Base-by-base conservation (phyloP, 2,797 vertebrate species). In the Helarctos malayanus region DNA sequence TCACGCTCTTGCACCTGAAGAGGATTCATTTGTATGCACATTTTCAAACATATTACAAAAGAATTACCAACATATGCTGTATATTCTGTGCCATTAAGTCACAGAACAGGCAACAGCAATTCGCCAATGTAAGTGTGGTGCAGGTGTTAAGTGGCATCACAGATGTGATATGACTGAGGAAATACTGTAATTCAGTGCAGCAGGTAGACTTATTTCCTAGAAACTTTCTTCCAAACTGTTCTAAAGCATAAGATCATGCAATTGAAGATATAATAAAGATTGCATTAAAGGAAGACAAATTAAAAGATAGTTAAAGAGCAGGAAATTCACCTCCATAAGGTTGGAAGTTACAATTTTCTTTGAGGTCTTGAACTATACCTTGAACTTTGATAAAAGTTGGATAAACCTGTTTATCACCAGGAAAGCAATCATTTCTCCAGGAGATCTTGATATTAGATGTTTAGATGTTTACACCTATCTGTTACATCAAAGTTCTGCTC, bases 51-150 rank as follows among this genome's bases (percentile, higher is more conserved):
- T 94, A 97, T 97, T 97, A 97, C 96, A 94, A 95, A 95, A 96
- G 95, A 97, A 98, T 98, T 98, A 59, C 96, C 96, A 97, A 94
- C 98, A 98, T 98, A 97, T 97, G 97, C 81, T 98, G 69, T 85
- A 76, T 96, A 95, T 97, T 97, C 95, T 92, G 59, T 84, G 85
- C 96, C 83, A 90, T 95, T 95, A 92, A 97, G 95, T 95, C 96
- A 96, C 71, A 75, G 83, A 94, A 63, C 56, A 96, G 95, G 88
- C 93, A 91, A 32, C 87, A 59, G 81, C 84, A 91, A 96, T 95
- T 97, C 80, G 49, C 78, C 83, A 71, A 3, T 80, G 0, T 88
- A 80, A 93, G 87, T 89, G 61, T 86, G 93, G 59, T 93, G 56
- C 97, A 97, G 98, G 97, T 97, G 97, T 88, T 96, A 92, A 95